Evolutionary conservation across 2,888 invertebrate genomes (phyloP).

Genomic region (Venusia cambrica): DNA sequence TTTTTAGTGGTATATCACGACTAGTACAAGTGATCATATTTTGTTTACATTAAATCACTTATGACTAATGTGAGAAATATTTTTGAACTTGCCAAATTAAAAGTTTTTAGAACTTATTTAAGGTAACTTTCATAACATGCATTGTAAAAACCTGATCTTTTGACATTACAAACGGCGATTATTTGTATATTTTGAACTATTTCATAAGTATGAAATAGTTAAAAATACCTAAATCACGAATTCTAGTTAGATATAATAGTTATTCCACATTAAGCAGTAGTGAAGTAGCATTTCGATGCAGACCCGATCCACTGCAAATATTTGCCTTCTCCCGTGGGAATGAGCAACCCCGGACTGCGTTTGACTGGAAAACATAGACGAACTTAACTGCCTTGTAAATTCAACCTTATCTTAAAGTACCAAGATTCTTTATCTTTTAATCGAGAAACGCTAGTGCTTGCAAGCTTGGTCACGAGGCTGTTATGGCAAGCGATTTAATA

Average conservation of each 20-base stretch:
- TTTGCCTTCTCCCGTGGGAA: constrained; percentile 34
- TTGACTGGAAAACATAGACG: constrained; percentile 6
- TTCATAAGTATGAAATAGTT: too few relatives aligned
- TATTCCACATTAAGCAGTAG: constrained; percentile 14
- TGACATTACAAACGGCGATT: too few relatives aligned
- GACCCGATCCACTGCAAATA: constrained; percentile 34
- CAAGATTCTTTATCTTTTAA: constrained; percentile 1
- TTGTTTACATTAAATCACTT: too few relatives aligned
- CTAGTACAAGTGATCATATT: too few relatives aligned
- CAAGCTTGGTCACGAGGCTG: neutral
- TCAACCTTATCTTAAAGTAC: constrained; percentile 1
- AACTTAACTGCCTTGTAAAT: neutral
- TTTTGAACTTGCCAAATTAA: too few relatives aligned
- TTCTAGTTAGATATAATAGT: constrained; percentile 17
- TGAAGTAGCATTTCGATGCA: constrained; percentile 26
- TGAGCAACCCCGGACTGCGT: constrained; percentile 17
- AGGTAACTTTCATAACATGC: too few relatives aligned
- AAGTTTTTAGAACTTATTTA: too few relatives aligned
- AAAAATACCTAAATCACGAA: too few relatives aligned
- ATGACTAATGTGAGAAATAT: too few relatives aligned
- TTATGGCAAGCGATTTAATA: constrained; percentile 2
- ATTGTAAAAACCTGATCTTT: too few relatives aligned
- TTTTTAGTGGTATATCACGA: too few relatives aligned
- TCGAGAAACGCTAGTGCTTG: constrained; percentile 4
- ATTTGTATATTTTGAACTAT: too few relatives aligned